These are phyloP conservation scores for Blastobasis adustella DNA, from an alignment of 2,888 invertebrate species.

Conservation along the genomic window DNA sequence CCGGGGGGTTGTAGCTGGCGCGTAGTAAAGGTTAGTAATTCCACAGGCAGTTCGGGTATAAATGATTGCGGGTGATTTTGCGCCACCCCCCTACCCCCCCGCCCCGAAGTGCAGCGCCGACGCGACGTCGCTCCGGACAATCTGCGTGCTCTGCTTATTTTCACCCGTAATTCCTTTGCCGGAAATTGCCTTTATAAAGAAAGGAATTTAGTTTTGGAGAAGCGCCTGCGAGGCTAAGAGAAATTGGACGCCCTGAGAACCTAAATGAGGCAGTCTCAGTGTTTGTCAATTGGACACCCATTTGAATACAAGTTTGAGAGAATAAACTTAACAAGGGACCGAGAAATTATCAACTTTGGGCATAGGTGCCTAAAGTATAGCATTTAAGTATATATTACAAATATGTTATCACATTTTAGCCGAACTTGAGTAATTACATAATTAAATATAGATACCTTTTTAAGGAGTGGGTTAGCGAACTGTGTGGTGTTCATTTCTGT, in stretches of 20 bases:
- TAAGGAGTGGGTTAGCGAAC: too few species aligned
- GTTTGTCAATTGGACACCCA: too few species aligned
- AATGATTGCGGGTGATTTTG: slow-evolving; percentile 75
- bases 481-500: too few species aligned
- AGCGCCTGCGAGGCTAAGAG: slow-evolving; percentile 35
- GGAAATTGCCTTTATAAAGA: slow-evolving; percentile 73
- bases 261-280: too few species aligned
- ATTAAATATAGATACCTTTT: too few species aligned
- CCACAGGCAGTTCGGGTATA: slow-evolving; percentile 73
- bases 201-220: slow-evolving; percentile 55
- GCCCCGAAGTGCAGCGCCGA: slow-evolving; percentile 65
- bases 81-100: slow-evolving; percentile 56
- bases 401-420: too few species aligned
- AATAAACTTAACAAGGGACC: too few species aligned
- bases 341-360: too few species aligned
- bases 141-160: slow-evolving; percentile 75
- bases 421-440: too few species aligned
- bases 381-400: too few species aligned
- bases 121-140: slow-evolving; percentile 70
- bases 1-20: slow-evolving; percentile 35
- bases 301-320: too few species aligned
- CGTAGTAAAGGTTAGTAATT: slow-evolving; percentile 69
- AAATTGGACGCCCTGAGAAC: slow-evolving; percentile 18
- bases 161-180: slow-evolving; percentile 71
- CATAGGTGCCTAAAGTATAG: too few species aligned